Percentiles rank a stretch among this genome's conserved stretches.
Evolutionary conservation across 2,113 vertebrate species (phyloP).

Genomic region (Phodopus roborovskii): DNA sequence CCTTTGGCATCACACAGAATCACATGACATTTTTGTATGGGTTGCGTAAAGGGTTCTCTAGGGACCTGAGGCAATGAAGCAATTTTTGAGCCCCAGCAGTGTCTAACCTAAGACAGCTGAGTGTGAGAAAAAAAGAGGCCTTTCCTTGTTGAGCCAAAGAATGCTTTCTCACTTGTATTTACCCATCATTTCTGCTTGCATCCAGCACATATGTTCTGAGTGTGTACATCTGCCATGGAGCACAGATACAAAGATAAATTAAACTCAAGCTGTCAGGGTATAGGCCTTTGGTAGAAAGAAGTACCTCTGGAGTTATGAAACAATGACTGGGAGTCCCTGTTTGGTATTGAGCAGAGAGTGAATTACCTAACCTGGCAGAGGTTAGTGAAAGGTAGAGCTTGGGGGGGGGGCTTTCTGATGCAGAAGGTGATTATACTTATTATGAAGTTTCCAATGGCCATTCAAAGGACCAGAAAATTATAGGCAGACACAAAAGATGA

Average conservation of each 20-base stretch:
- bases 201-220: background rate
- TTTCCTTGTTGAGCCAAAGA: background rate
- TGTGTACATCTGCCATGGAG: background rate
- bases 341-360: background rate
- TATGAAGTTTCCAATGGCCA: background rate
- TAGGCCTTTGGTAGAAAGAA: background rate
- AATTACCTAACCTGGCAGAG: background rate
- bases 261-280: background rate
- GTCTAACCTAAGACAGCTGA: background rate
- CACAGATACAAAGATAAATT: background rate
- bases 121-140: background rate
- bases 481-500: background rate
- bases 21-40: background rate
- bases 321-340: background rate
- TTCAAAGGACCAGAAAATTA: no score
- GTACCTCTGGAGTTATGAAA: background rate
- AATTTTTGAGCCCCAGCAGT: background rate
- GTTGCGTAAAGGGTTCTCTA: background rate
- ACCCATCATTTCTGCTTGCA: background rate
- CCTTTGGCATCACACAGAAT: background rate
- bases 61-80: background rate
- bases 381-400: background rate
- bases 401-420: background rate
- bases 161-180: background rate
- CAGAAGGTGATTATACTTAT: background rate